Base-by-base conservation (phyloP, 2,888 invertebrate species). In the Torymus auratus region DNA sequence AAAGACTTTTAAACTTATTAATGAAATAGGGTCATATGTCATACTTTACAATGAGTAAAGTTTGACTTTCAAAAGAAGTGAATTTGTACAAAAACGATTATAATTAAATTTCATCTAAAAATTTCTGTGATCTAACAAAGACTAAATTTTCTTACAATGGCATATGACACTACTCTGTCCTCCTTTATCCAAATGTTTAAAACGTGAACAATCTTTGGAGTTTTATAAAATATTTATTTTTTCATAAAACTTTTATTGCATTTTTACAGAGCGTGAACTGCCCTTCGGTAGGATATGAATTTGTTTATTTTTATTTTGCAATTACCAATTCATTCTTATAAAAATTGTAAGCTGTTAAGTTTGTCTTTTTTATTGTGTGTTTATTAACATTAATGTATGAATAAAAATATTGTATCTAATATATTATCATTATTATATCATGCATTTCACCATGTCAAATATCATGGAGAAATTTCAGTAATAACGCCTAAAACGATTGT, bases 41-140 rank as follows among this genome's bases (percentile, higher is more conserved):
- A 53, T 55, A 55, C 5, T 55, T 55, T 62, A 64, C 41, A 73
- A n/a, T 28, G 5, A 73, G 55, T 72, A 14, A 5, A 14, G 7
- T 41, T 23, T 7, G 23, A 68, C 52, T 68, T 3, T 41, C 17
- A 17, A 14, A 20, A 55, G 4, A 13, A 23, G 20, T 17, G 23
- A 28, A 68, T 5, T 12, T 28, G 50, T 58, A 58, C n/a, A 50
- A 65, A 60, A 70, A 41, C 41, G 41, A 41, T 41, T 64, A 55
- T 70, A 11, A 15, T 50, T 71, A 14, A 52, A 56, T 67, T 14
- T 28, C 2, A 71, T 58, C 28, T 52, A 7, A 15, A 50, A 23
- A 17, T 53, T 65, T 71, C 78, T 78, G 78, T 78, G 78, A 78
- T 78, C 67, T n/a, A 65, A 65, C 5, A 20, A 78, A 65, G 65